A percentile compares a stretch with the other conserved stretches of the same genome.
phyloP scores from a whole-genome alignment of 2,797 vertebrate genomes.

The Strix occidentalis region DNA sequence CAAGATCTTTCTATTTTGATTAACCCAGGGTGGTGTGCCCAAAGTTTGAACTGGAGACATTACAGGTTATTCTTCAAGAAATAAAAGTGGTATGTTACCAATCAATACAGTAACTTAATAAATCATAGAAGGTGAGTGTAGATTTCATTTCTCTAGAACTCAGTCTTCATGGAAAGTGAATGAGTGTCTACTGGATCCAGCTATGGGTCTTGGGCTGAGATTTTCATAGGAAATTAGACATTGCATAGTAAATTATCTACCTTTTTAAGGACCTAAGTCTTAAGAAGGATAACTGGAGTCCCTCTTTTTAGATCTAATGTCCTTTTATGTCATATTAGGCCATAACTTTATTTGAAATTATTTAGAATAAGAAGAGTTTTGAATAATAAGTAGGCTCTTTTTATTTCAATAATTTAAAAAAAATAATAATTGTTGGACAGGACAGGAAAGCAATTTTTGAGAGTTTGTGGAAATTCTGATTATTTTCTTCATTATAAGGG shows the following conservation, averaged over 20 bases:
- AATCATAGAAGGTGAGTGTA: not conserved
- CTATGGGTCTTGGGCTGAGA: not conserved
- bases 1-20: not conserved
- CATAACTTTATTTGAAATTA: not conserved
- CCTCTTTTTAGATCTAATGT: not conserved
- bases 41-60: not conserved
- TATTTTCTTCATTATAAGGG: not conserved
- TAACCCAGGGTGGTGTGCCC: not conserved
- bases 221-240: not conserved
- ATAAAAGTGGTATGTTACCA: not conserved
- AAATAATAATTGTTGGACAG: not conserved
- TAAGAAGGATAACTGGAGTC: not conserved
- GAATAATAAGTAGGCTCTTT: not conserved
- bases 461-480: not conserved
- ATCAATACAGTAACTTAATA: not conserved
- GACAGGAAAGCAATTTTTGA: not conserved
- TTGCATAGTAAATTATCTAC: not conserved
- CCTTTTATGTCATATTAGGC: not conserved
- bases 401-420: not conserved
- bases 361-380: not conserved
- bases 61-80: not conserved
- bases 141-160: not conserved
- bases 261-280: not conserved
- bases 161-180: not conserved
- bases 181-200: not conserved